Conservation (phyloP, 2,888 invertebrate genomes). For the Poecilus cupreus region DNA sequence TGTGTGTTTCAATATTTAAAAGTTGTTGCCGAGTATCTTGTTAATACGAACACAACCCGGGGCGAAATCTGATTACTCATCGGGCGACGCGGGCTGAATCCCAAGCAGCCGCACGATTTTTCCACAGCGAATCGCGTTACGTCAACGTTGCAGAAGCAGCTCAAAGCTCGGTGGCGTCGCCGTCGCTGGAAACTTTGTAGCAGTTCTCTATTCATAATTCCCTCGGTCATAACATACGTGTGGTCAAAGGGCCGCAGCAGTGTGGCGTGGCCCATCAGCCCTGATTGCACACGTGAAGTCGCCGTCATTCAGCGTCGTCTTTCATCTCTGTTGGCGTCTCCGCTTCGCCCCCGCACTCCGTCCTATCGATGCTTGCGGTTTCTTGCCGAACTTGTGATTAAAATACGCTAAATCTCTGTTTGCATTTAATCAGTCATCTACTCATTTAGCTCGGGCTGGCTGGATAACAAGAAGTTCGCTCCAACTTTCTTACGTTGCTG, state of each 20-base stretch:
- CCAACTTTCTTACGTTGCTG: slow-evolving; percentile 42
- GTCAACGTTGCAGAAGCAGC: too few species aligned
- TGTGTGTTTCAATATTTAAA: slow-evolving; percentile 55
- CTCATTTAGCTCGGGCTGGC: slow-evolving; percentile 51
- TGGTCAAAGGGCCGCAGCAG: slow-evolving; percentile 39
- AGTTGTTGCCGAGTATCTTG: slow-evolving; percentile 50
- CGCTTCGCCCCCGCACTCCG: too few species aligned
- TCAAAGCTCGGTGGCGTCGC: too few species aligned
- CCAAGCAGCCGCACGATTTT: slow-evolving; percentile 5
- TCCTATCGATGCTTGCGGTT: slow-evolving; percentile 55
- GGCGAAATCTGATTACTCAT: slow-evolving; percentile 50
- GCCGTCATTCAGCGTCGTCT: slow-evolving; percentile 32
- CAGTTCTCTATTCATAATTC: slow-evolving; percentile 42
- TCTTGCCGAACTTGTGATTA: slow-evolving; percentile 60
- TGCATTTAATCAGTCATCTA: slow-evolving; percentile 60
- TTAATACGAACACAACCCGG: slow-evolving; percentile 38
- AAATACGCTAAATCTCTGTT: slow-evolving; percentile 60
- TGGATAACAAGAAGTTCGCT: slow-evolving; percentile 48
- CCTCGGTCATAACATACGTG: slow-evolving; percentile 46
- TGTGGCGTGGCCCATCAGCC: too few species aligned
- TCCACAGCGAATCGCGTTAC: background rate
- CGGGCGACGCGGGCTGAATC: slow-evolving; percentile 8
- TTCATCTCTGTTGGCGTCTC: slow-evolving; percentile 21
- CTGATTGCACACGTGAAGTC: slow-evolving; percentile 45
- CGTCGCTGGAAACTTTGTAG: background rate